phyloP scores from a whole-genome alignment of 2,888 invertebrate species.

The Pterobdella sp. region DNA sequence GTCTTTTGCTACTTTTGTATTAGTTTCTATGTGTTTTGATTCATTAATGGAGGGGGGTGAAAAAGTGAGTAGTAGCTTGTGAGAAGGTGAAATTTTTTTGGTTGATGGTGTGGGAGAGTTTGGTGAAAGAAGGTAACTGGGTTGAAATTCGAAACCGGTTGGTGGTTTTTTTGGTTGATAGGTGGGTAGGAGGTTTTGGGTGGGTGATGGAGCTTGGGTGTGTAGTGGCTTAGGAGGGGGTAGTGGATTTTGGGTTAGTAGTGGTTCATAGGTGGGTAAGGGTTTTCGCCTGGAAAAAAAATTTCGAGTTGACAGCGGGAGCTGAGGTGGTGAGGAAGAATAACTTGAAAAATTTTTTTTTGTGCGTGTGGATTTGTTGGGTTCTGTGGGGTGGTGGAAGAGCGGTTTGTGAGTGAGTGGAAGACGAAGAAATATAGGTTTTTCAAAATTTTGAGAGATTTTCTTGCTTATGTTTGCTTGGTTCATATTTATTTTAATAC shows the following conservation, averaged over 20 bases:
- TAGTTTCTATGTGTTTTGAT: background rate
- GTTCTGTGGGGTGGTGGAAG: background rate
- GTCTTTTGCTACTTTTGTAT: too few species aligned
- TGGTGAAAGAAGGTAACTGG: background rate
- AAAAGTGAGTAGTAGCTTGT: background rate
- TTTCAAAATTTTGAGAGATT: too few species aligned
- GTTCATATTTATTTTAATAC: background rate
- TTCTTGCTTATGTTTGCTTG: too few species aligned
- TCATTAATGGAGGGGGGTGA: background rate
- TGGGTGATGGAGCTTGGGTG: background rate
- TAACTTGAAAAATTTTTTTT: too few species aligned
- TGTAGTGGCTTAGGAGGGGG: background rate
- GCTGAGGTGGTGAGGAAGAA: background rate
- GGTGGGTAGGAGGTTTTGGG: background rate
- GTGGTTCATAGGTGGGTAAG: background rate
- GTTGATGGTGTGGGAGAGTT: background rate
- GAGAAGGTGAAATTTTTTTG: background rate
- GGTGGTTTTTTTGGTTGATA: background rate
- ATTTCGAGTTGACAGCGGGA: background rate
- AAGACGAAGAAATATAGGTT: too few species aligned
- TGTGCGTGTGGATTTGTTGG: background rate
- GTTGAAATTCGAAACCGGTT: background rate
- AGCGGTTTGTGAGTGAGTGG: background rate
- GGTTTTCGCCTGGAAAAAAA: background rate
- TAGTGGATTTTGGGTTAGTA: background rate